Percentiles rank a stretch among this genome's conserved stretches.
Evolutionary conservation across 2,797 vertebrate genomes (phyloP).

Genomic region (Melanotaenia trifasciata): DNA sequence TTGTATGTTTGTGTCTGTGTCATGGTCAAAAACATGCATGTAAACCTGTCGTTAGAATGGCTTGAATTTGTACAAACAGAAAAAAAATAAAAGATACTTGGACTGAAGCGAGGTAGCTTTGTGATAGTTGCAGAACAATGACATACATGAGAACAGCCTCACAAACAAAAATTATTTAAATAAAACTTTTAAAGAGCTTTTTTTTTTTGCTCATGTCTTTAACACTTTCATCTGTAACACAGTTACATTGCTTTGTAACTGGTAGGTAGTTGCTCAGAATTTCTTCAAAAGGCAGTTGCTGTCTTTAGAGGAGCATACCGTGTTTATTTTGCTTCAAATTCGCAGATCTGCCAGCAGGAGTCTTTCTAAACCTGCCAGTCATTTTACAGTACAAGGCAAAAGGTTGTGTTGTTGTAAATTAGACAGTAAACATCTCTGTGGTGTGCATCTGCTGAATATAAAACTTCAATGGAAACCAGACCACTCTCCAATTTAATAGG

Average conservation of each 20-base stretch:
- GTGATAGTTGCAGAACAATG: constrained; percentile 34
- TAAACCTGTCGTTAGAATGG: constrained; percentile 22
- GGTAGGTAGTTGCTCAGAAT: not conserved
- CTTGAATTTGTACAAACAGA: not conserved
- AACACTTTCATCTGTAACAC: constrained; percentile 9
- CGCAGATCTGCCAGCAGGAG: not conserved
- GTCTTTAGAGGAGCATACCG: not conserved
- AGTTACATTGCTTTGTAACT: not conserved
- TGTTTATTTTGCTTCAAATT: not conserved
- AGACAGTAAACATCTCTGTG: not conserved
- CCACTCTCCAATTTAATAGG: not conserved
- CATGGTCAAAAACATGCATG: constrained; percentile 6
- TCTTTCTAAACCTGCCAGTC: not conserved
- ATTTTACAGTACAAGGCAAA: not conserved
- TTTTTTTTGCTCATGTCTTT: constrained; percentile 25
- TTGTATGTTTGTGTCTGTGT: constrained; percentile 4
- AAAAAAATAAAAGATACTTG: not conserved
- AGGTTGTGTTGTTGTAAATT: not conserved
- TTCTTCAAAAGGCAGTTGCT: not conserved
- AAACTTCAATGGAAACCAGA: not conserved
- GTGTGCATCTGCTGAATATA: not conserved
- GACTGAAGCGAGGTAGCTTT: constrained; percentile 8
- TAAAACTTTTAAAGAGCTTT: constrained; percentile 13
- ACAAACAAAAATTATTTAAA: constrained; percentile 3
- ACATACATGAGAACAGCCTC: constrained; percentile 16